A percentile compares a stretch with the other conserved stretches of the same genome.
Evolutionary conservation across 2,797 vertebrate genomes (phyloP).

Genomic region (Enteromius radiatus): DNA sequence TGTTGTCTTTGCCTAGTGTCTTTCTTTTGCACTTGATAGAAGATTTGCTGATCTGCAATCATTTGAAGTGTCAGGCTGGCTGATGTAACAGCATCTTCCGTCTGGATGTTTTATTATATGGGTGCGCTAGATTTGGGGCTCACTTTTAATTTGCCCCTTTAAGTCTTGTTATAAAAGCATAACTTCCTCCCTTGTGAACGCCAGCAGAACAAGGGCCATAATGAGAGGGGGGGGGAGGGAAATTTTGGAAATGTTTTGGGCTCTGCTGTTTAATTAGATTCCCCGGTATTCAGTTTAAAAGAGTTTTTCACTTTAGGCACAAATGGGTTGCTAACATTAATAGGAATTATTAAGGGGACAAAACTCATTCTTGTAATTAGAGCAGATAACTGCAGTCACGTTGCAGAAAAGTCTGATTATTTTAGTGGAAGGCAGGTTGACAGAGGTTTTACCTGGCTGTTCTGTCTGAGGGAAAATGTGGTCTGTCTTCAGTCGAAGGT

Average conservation of each 20-base stretch:
- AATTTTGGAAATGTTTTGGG: constrained; percentile 44
- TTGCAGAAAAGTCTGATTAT: not conserved
- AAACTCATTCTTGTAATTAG: constrained; percentile 41
- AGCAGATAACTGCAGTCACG: constrained; percentile 25
- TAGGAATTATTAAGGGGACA: constrained; percentile 48
- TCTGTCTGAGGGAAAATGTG: not conserved
- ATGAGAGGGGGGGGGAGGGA: constrained; percentile 49
- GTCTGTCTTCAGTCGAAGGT: not conserved
- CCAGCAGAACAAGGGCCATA: constrained; percentile 51
- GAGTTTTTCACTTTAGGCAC: constrained; percentile 43
- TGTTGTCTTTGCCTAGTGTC: not conserved
- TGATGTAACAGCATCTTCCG: constrained; percentile 22
- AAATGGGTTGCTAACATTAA: constrained; percentile 52
- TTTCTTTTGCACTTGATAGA: not conserved
- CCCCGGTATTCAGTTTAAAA: constrained; percentile 52
- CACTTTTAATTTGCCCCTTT: constrained; percentile 46
- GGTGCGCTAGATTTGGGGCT: not conserved
- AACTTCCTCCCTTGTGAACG: constrained; percentile 49
- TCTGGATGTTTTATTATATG: constrained; percentile 15
- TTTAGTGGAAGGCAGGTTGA: not conserved
- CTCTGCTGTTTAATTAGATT: constrained; percentile 58
- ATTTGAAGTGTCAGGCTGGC: constrained; percentile 5
- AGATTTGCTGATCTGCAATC: constrained; percentile 24
- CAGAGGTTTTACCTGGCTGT: not conserved
- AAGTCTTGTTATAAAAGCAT: constrained; percentile 56